These are phyloP conservation scores for Calonectris borealis DNA, from an alignment of 2,113 vertebrate species.

Conservation along the genomic window DNA sequence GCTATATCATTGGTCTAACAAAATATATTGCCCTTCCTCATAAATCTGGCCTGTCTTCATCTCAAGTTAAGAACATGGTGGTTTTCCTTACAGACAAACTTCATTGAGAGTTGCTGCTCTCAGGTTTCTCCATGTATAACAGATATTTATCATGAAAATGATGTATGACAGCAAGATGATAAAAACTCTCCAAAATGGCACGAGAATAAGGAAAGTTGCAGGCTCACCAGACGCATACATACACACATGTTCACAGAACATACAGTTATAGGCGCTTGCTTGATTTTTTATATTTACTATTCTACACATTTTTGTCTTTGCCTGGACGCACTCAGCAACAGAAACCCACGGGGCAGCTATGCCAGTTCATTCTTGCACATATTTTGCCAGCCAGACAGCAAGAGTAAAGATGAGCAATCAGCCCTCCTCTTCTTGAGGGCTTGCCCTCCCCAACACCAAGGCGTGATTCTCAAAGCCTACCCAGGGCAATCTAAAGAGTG, in stretches of 20 bases:
- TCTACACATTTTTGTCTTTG: background rate
- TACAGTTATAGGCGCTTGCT: accelerated
- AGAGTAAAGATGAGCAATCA: background rate
- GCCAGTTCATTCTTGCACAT: background rate
- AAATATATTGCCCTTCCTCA: background rate
- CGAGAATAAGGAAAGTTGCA: background rate
- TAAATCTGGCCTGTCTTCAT: background rate
- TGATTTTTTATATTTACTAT: background rate
- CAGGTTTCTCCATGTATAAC: background rate
- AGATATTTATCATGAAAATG: background rate
- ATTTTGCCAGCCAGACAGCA: background rate
- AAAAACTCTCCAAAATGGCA: background rate
- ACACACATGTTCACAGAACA: background rate
- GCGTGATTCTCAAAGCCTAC: background rate
- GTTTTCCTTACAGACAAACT: background rate
- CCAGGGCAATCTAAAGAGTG: background rate
- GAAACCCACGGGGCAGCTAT: background rate
- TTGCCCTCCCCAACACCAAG: background rate
- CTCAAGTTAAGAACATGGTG: background rate
- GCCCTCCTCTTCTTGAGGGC: background rate
- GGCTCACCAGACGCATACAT: background rate
- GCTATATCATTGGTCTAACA: background rate
- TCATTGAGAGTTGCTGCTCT: background rate
- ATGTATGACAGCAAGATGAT: background rate
- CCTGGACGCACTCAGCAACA: background rate